phyloP scores from a whole-genome alignment of 2,797 vertebrate genomes.

The Iguana delicatissima region DNA sequence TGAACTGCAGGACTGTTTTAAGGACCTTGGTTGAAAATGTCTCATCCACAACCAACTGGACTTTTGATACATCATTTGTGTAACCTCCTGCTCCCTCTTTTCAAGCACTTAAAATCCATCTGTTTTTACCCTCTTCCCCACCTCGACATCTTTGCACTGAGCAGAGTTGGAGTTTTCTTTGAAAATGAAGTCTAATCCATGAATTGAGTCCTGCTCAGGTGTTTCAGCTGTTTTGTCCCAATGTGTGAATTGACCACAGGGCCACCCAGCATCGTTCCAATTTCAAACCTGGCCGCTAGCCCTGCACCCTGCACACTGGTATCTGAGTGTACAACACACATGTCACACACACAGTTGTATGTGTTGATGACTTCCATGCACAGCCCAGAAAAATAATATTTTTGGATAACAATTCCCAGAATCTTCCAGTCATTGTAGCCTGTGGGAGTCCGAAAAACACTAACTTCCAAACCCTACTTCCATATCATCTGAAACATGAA shows the following conservation, averaged over 20 bases:
- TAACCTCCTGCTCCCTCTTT: slow-evolving; percentile 30
- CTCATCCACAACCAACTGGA: slow-evolving; percentile 40
- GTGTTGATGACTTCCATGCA: not conserved
- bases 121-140: slow-evolving; percentile 40
- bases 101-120: slow-evolving; percentile 60
- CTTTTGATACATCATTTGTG: slow-evolving; percentile 38
- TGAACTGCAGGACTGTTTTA: slow-evolving; percentile 23
- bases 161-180: not conserved
- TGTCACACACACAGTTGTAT: not conserved
- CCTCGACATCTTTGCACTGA: not conserved
- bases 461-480: no score
- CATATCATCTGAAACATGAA: no score
- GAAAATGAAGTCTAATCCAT: slow-evolving; percentile 54
- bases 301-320: not conserved
- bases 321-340: not conserved
- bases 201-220: not conserved
- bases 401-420: not conserved
- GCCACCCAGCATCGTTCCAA: not conserved
- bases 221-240: not conserved
- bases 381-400: not conserved
- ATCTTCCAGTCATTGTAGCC: not conserved
- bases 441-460: not conserved
- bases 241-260: not conserved
- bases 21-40: slow-evolving; percentile 57
- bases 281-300: not conserved